Percentiles rank a stretch among this genome's conserved stretches.
These are phyloP conservation scores for Syngnathus floridae DNA, from an alignment of 2,113 vertebrate genomes.

Conservation along the genomic window DNA sequence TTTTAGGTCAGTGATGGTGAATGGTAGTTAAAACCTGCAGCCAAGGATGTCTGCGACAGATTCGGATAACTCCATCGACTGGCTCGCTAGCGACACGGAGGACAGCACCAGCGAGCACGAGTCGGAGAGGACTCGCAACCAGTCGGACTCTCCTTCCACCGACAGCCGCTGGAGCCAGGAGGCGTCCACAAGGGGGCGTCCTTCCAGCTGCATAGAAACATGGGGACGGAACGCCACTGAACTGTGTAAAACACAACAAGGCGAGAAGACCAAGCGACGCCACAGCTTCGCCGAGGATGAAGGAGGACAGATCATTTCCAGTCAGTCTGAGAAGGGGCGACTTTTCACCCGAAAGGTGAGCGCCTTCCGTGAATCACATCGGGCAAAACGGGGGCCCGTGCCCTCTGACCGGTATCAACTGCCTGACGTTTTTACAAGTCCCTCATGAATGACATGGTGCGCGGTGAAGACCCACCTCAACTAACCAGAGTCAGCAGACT, in stretches of 20 bases:
- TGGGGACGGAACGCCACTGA: constrained; percentile 29
- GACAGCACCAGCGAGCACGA: constrained; percentile 60
- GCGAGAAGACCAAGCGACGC: constrained; percentile 61
- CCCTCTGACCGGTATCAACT: constrained; percentile 31
- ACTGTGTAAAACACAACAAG: constrained; percentile 45
- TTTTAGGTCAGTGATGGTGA: constrained; percentile 73
- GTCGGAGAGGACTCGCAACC: constrained; percentile 32
- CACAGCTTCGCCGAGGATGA: constrained; percentile 38
- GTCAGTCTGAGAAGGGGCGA: constrained; percentile 46
- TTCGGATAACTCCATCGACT: constrained; percentile 76
- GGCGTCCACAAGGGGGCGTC: constrained; percentile 42
- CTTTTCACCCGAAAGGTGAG: constrained; percentile 71
- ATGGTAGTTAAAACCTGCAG: constrained; percentile 60
- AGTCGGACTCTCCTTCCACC: constrained; percentile 32
- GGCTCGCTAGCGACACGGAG: constrained; percentile 72
- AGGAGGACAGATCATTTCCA: constrained; percentile 48
- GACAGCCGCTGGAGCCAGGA: constrained; percentile 34
- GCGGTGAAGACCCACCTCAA: constrained; percentile 24
- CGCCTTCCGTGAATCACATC: background rate
- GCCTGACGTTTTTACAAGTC: constrained; percentile 11
- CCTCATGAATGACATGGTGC: constrained; percentile 7
- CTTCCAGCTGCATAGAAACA: constrained; percentile 36
- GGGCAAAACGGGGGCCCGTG: constrained; percentile 22
- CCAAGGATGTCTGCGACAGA: constrained; percentile 75
- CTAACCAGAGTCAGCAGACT: constrained; percentile 3